These are phyloP conservation scores for Latrodectus hesperus DNA, from an alignment of 2,888 invertebrate species.

Conservation along the genomic window DNA sequence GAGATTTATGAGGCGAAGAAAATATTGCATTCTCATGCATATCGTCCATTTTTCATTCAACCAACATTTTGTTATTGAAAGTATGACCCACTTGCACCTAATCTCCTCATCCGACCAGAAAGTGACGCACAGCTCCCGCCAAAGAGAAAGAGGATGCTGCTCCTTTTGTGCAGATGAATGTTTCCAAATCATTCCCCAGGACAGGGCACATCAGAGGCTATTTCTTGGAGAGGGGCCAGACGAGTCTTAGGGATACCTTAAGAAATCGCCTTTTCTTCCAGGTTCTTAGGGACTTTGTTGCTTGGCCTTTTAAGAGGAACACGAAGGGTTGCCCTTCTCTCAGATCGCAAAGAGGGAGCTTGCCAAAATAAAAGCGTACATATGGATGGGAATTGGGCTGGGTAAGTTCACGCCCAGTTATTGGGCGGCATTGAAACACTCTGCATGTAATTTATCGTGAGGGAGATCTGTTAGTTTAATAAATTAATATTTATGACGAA, in stretches of 20 bases:
- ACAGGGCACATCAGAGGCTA: constrained; percentile 3
- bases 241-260: constrained; percentile 12
- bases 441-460: constrained; percentile 4
- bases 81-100: constrained; percentile 29
- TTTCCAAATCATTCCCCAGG: background rate
- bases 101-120: constrained; percentile 27
- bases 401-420: constrained; percentile 26
- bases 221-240: constrained; percentile 25
- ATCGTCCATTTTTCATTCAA: constrained; percentile 8
- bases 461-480: constrained; percentile 7
- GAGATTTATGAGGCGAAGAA: background rate
- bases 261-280: constrained; percentile 4
- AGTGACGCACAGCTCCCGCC: constrained; percentile 12
- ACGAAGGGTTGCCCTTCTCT: background rate
- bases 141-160: constrained; percentile 2
- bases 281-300: background rate
- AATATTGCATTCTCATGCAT: background rate
- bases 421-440: background rate
- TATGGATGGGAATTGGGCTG: background rate
- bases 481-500: constrained; percentile 20
- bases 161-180: constrained; percentile 19
- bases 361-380: constrained; percentile 16
- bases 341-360: background rate
- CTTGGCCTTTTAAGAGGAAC: constrained; percentile 16
- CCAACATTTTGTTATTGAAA: constrained; percentile 17